Evolutionary conservation across 2,113 vertebrate genomes (phyloP).

Genomic region (Pelecanus crispus): DNA sequence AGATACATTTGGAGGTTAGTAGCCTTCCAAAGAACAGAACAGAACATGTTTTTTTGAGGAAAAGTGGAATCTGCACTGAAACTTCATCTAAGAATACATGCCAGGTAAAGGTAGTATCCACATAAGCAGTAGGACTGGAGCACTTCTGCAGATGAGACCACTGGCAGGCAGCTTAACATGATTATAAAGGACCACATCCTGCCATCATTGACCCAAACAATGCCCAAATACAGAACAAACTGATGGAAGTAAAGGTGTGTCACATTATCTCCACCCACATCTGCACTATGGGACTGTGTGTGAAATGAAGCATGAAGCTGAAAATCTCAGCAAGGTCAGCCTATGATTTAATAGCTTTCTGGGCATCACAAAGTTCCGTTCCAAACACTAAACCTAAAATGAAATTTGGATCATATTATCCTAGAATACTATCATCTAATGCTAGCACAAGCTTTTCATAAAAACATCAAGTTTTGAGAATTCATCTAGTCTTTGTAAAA

Average conservation of each 20-base stretch:
- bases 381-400: background rate
- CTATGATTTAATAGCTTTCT: background rate
- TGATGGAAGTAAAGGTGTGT: background rate
- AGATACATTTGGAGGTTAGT: background rate
- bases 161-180: background rate
- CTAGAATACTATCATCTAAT: background rate
- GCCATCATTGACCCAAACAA: background rate
- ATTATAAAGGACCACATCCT: background rate
- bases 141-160: background rate
- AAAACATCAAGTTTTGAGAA: background rate
- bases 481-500: background rate
- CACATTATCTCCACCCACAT: background rate
- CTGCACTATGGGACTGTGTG: background rate
- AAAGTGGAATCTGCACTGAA: background rate
- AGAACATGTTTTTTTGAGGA: background rate
- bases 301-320: background rate
- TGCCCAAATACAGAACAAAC: background rate
- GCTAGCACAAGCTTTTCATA: background rate
- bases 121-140: background rate
- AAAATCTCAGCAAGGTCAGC: background rate
- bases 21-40: background rate
- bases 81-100: background rate
- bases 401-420: background rate
- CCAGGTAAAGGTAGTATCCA: background rate
- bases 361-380: background rate